These are phyloP conservation scores for Suillia variegata DNA, from an alignment of 2,888 invertebrate species.

Conservation along the genomic window DNA sequence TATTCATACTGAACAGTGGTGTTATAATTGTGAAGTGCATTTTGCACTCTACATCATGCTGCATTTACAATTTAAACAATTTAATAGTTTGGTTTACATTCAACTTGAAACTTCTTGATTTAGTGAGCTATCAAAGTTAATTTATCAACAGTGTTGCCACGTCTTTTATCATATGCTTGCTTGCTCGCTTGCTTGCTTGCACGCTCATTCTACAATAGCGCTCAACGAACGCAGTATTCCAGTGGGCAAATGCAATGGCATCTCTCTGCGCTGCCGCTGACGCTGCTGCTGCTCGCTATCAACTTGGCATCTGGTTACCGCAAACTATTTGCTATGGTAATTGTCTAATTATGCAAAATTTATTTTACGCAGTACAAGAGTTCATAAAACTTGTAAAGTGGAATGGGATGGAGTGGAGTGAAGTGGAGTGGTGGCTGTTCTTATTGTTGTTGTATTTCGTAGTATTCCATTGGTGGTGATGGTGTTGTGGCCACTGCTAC, in stretches of 20 bases:
- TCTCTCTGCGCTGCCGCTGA: constrained; percentile 19
- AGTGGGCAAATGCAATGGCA: neutral
- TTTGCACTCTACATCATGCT: too few species aligned
- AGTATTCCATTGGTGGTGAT: too few species aligned
- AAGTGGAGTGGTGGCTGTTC: too few species aligned
- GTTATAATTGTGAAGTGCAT: too few species aligned
- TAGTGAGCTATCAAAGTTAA: constrained; percentile 29
- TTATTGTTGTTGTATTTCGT: too few species aligned
- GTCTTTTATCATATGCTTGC: constrained; percentile 6
- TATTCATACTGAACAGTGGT: too few species aligned
- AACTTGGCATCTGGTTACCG: constrained; percentile 20
- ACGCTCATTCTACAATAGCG: neutral
- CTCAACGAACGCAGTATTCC: too few species aligned
- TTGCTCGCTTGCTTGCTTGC: neutral
- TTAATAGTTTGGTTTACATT: neutral
- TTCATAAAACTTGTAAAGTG: constrained; percentile 26
- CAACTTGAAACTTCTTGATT: neutral
- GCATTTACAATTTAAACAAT: neutral
- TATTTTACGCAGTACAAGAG: constrained; percentile 32
- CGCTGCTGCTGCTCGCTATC: constrained; percentile 1
- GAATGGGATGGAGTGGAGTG: neutral
- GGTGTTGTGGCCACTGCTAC: too few species aligned
- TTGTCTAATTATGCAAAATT: constrained; percentile 47
- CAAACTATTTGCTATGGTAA: constrained; percentile 42
- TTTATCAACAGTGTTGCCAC: constrained; percentile 26